These are phyloP conservation scores for Euwallacea similis DNA, from an alignment of 1,140 invertebrate genomes.

Conservation along the genomic window DNA sequence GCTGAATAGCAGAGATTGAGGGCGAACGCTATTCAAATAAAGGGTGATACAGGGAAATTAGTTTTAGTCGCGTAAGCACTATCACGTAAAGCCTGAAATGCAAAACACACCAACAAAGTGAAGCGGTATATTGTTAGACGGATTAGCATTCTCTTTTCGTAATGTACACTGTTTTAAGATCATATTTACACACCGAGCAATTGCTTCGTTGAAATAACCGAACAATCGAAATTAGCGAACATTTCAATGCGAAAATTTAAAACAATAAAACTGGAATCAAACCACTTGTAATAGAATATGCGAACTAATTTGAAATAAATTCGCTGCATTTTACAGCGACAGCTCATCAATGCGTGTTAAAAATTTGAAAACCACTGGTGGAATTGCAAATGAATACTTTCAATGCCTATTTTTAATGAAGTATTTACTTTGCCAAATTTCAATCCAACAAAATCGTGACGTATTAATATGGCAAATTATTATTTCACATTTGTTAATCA, in stretches of 20 bases:
- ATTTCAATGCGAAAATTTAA: too few relatives aligned
- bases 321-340: neutral
- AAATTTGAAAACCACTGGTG: neutral
- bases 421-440: neutral
- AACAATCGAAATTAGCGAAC: too few relatives aligned
- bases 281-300: too few relatives aligned
- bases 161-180: slow-evolving; percentile 16
- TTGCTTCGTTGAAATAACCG: neutral
- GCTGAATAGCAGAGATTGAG: slow-evolving; percentile 6
- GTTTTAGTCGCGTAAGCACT: slow-evolving; percentile 17
- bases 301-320: neutral
- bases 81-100: slow-evolving; percentile 28
- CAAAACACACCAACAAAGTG: slow-evolving; percentile 27
- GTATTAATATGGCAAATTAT: neutral
- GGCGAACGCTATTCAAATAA: slow-evolving; percentile 26
- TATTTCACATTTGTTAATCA: neutral
- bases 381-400: slow-evolving; percentile 2
- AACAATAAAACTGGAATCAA: too few relatives aligned
- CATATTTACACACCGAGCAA: slow-evolving; percentile 11
- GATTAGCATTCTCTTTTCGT: slow-evolving; percentile 32
- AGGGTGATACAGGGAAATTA: slow-evolving; percentile 20
- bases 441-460: neutral
- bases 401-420: neutral
- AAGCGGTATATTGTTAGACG: slow-evolving; percentile 23
- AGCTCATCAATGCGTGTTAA: neutral